Evolutionary conservation across 2,888 invertebrate genomes (phyloP).

Genomic region (Leptinotarsa rubiginosa): DNA sequence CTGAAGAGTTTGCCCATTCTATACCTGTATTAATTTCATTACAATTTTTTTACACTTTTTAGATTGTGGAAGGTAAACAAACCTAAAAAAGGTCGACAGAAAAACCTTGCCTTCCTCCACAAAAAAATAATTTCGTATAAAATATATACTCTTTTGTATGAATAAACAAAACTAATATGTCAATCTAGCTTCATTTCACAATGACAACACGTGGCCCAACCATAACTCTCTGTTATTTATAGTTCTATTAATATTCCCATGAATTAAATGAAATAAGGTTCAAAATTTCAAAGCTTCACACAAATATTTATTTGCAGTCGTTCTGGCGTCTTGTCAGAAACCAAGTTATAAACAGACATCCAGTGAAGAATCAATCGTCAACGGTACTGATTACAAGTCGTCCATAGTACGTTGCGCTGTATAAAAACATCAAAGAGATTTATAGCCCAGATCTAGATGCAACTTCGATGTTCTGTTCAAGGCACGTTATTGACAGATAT

Average conservation of each 20-base stretch:
- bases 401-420: not conserved
- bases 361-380: constrained; percentile 10
- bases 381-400: constrained; percentile 9
- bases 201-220: not conserved
- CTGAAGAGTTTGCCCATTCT: no score
- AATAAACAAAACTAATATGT: not conserved
- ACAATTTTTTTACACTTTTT: no score
- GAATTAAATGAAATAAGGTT: not conserved
- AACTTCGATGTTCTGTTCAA: not conserved
- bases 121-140: no score
- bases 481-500: not conserved
- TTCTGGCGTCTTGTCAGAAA: constrained; percentile 2
- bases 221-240: not conserved
- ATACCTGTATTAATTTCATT: no score
- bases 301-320: not conserved
- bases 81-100: no score
- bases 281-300: not conserved
- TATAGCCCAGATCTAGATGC: not conserved
- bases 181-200: not conserved
- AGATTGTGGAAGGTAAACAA: no score
- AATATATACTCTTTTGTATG: not conserved
- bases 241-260: not conserved
- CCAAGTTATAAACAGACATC: constrained; percentile 5
- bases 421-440: constrained; percentile 9
- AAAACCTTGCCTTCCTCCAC: no score